Evolutionary conservation across 2,888 invertebrate species (phyloP), one percentile per base, ranked within the genome.

Genomic region (Neoaliturus tenellus): DNA sequence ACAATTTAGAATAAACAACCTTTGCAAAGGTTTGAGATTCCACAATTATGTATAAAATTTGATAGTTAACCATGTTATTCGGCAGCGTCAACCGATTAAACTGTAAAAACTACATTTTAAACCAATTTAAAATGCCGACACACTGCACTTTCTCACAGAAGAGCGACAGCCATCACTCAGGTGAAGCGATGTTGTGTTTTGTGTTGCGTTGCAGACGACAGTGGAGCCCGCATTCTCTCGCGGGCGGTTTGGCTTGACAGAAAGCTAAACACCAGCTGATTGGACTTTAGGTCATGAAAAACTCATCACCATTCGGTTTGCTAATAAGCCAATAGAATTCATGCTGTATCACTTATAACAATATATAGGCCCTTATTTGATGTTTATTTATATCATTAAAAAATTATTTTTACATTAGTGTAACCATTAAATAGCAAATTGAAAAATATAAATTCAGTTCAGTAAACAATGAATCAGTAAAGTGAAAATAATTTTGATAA

Each of bases 161-260:
- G 14, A 62, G 3, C 5, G 62, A 62, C 62, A 62, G 31, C 62
- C 62, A 62, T 62, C 62, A 28, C 14, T 62, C 28, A 62, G 12
- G 31, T n/a, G n/a, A n/a, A n/a, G 14, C 28, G 62, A 28, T 62
- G 28, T 62, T 25, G 55, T 55, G 51, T 12, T n/a, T n/a, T n/a
- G n/a, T n/a, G n/a, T n/a, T n/a, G 58, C 25, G 62, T 28, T 20
- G 62, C 62, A 62, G 62, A 62, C 62, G 62, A 62, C 62, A 62
- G 62, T 28, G 31, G n/a, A 62, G 5, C 17, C 28, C 28, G 62
- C 62, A 28, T 28, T 62, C 62, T 17, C 31, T 31, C 31, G 62
- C 62, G 51, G 8, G 20, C 4, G 28, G 28, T 4, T 28, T 25
- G 6, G 3, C 20, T 14, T 14, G 28, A 28, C 5, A 62, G 17